Conservation (phyloP, 1,140 invertebrate species). For the Zaprionus ornatus region DNA sequence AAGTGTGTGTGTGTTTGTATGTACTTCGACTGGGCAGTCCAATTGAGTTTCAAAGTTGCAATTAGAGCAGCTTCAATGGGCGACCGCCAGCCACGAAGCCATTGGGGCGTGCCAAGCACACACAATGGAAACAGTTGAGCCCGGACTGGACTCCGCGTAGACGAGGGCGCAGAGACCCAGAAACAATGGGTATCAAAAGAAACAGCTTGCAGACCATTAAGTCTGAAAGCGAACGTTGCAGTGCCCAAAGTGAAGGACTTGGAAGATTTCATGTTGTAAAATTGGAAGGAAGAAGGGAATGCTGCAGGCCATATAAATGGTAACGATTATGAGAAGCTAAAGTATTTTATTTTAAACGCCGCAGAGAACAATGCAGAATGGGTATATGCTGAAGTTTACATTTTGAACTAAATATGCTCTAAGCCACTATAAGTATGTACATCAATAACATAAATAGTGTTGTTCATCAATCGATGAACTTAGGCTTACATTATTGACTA, state of each 20-base stretch:
- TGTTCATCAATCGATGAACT: neutral
- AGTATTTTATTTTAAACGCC: neutral
- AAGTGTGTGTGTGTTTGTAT: constrained; percentile 9
- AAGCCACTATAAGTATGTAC: neutral
- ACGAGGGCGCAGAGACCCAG: constrained; percentile 17
- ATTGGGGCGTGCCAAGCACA: constrained; percentile 25
- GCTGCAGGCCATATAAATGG: neutral
- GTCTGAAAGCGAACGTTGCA: constrained; percentile 37
- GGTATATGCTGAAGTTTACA: neutral
- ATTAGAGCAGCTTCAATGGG: constrained; percentile 74
- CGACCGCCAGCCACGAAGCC: constrained; percentile 48
- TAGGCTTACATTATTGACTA: no score
- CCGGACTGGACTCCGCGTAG: constrained; percentile 28
- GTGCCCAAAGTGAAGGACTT: constrained; percentile 19
- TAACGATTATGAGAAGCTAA: neutral
- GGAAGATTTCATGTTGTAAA: constrained; percentile 11
- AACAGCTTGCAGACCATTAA: constrained; percentile 78
- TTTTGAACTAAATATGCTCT: neutral
- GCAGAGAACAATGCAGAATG: neutral
- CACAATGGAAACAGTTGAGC: constrained; percentile 76
- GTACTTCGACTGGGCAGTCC: constrained; percentile 38
- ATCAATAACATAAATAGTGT: neutral
- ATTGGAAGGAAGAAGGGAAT: neutral
- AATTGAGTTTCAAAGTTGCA: constrained; percentile 82
- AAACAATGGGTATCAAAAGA: constrained; percentile 76